Evolutionary conservation across 2,888 invertebrate species (phyloP).

Genomic region (Pheosia gnoma): DNA sequence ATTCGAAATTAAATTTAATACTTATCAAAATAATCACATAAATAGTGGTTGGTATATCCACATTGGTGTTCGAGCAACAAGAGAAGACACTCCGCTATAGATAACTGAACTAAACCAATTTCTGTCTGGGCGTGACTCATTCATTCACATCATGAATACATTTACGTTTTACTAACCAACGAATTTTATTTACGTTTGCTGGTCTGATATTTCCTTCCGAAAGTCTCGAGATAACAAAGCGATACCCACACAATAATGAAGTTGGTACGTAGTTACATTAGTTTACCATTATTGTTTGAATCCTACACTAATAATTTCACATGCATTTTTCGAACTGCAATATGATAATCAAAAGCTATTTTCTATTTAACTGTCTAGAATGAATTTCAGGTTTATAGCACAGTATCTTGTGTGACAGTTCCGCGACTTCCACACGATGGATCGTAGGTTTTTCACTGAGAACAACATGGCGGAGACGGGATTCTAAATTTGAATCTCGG

Average conservation of each 20-base stretch:
- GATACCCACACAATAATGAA: slow-evolving; percentile 14
- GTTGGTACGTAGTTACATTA: neutral
- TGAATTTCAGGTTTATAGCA: no score
- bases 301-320: no score
- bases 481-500: slow-evolving; percentile 84
- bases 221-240: slow-evolving; percentile 24
- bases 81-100: slow-evolving; percentile 41
- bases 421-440: slow-evolving; percentile 67
- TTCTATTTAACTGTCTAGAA: no score
- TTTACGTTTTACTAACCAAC: slow-evolving; percentile 59
- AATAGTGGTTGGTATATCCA: neutral
- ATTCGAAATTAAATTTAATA: no score
- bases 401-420: slow-evolving; percentile 50
- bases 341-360: no score
- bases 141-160: slow-evolving; percentile 74
- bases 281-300: neutral
- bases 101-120: slow-evolving; percentile 72
- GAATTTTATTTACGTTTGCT: slow-evolving; percentile 59
- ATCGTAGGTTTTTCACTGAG: slow-evolving; percentile 80
- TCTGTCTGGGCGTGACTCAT: slow-evolving; percentile 66
- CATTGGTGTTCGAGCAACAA: slow-evolving; percentile 13
- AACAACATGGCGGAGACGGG: slow-evolving; percentile 83
- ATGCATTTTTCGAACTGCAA: no score
- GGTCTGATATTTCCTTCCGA: slow-evolving; percentile 45
- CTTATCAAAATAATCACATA: neutral